Evolutionary conservation across 2,888 invertebrate species (phyloP).

Genomic region (Machimus atricapillus): DNA sequence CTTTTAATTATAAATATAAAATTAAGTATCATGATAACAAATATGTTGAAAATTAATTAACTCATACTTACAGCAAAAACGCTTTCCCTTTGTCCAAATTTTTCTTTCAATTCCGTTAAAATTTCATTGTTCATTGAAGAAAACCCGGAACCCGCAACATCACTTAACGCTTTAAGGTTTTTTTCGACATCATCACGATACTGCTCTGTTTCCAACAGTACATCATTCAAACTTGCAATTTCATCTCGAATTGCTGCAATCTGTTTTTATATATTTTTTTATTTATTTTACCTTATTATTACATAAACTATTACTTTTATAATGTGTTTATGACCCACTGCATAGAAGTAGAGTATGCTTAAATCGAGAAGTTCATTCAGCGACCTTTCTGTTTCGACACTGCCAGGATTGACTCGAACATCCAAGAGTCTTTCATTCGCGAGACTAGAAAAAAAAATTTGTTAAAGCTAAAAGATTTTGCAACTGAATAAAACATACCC

Average conservation of each 20-base stretch:
- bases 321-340: conserved; percentile 61
- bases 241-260: conserved; percentile 60
- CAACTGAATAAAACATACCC: conserved; percentile 49
- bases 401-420: conserved; percentile 52
- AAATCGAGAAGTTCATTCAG: conserved; percentile 59
- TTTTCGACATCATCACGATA: conserved; percentile 58
- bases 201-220: conserved; percentile 58
- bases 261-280: conserved; percentile 48
- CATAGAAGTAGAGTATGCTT: conserved; percentile 59
- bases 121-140: conserved; percentile 56
- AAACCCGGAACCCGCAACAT: conserved; percentile 55
- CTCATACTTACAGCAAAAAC: conserved; percentile 57
- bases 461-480: not conserved
- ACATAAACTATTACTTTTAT: conserved; percentile 53
- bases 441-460: conserved; percentile 22
- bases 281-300: not conserved
- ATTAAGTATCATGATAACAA: not conserved
- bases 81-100: conserved; percentile 59
- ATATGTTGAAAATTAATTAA: not conserved
- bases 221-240: conserved; percentile 59
- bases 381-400: conserved; percentile 52
- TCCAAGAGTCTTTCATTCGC: conserved; percentile 2
- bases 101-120: conserved; percentile 55
- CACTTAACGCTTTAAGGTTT: conserved; percentile 55
- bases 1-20: conserved; percentile 49